Evolutionary conservation across 1,140 invertebrate genomes (phyloP).

Genomic region (Brachionus asplanchnoidis): DNA sequence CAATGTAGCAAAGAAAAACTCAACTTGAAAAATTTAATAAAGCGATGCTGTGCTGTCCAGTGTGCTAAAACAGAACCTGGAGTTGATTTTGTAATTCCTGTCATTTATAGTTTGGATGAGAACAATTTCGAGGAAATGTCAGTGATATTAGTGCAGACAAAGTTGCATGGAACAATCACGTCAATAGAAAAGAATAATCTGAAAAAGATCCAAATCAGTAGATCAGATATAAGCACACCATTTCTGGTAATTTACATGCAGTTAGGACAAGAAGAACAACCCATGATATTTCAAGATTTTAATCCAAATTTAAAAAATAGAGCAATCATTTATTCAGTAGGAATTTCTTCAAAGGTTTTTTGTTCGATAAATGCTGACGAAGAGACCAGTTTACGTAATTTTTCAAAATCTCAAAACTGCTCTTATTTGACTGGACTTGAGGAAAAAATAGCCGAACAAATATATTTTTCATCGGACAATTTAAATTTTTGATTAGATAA

Average conservation of each 20-base stretch:
- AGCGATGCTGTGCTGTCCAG: neutral
- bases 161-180: neutral
- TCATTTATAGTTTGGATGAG: conserved; percentile 3
- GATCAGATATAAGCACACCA: neutral
- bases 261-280: neutral
- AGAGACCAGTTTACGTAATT: neutral
- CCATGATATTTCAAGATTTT: neutral
- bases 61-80: neutral
- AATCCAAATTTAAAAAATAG: neutral
- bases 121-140: neutral
- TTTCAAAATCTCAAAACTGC: neutral
- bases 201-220: neutral
- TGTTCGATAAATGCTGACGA: neutral
- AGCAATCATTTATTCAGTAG: conserved; percentile 1
- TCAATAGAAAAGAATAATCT: neutral
- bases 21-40: neutral
- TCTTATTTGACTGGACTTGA: neutral
- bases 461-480: neutral
- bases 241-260: neutral
- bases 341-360: neutral
- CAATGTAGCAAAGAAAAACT: neutral
- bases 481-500: neutral
- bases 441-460: neutral
- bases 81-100: neutral
- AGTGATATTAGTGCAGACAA: neutral